Evolutionary conservation across 2,113 vertebrate species (phyloP).

Genomic region (Thalassarche chlororhynchos): DNA sequence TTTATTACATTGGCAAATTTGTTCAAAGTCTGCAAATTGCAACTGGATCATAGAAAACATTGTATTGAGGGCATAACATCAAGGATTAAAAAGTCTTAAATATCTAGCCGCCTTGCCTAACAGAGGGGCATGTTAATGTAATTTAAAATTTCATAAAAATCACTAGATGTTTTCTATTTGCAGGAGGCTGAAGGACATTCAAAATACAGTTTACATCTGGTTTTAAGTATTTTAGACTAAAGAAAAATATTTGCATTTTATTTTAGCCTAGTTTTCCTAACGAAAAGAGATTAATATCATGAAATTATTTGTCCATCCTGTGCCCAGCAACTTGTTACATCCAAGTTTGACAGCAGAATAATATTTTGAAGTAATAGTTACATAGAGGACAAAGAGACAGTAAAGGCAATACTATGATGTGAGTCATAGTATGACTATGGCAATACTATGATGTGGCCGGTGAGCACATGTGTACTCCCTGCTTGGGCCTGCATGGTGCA

Average conservation of each 20-base stretch:
- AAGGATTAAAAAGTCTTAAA: background rate
- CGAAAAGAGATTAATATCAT: background rate
- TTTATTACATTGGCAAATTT: background rate
- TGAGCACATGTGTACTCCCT: rapidly evolving
- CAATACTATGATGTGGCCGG: background rate
- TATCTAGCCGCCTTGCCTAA: background rate
- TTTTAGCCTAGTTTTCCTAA: background rate
- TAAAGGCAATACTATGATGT: background rate
- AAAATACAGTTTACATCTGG: background rate
- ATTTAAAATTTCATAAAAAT: background rate
- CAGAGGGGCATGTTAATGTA: background rate
- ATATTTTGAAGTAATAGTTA: background rate
- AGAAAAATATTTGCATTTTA: background rate
- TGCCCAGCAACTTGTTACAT: background rate
- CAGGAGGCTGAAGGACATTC: background rate
- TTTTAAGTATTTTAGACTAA: background rate
- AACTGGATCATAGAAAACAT: background rate
- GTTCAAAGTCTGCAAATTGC: background rate
- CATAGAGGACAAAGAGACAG: background rate
- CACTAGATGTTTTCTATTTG: background rate
- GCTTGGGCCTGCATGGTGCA: background rate
- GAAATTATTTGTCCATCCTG: background rate
- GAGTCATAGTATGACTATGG: background rate
- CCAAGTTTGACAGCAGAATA: background rate
- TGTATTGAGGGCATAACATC: background rate